Conservation (phyloP, 2,797 vertebrate species). For the Malurus leucopterus region DNA sequence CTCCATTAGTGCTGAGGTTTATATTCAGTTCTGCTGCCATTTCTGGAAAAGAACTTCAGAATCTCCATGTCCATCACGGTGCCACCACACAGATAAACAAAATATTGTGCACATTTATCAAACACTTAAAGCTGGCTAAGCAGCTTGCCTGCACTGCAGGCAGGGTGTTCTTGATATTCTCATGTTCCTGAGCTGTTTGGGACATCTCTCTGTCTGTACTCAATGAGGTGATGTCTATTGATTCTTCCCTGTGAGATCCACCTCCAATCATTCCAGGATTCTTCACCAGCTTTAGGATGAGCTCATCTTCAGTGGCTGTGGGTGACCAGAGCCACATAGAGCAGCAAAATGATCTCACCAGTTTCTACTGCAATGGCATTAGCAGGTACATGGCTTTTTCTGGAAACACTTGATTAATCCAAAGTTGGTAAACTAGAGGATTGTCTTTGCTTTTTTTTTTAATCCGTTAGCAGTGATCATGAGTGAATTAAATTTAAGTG, state of each 20-base stretch:
- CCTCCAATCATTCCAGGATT: background rate
- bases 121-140: background rate
- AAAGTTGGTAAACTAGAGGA: background rate
- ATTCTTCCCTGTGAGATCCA: background rate
- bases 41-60: slow-evolving; percentile 39
- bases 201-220: background rate
- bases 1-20: slow-evolving; percentile 1
- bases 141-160: background rate
- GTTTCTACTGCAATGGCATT: background rate
- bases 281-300: background rate
- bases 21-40: slow-evolving; percentile 33
- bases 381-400: background rate
- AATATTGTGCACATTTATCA: background rate
- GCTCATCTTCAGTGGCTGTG: background rate
- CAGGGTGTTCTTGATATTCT: background rate
- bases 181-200: background rate
- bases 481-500: background rate
- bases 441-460: background rate
- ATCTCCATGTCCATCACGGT: background rate
- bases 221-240: background rate
- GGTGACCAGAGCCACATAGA: background rate
- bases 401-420: background rate
- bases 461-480: background rate
- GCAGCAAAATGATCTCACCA: background rate
- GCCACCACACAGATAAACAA: background rate